Conservation (phyloP, 2,797 vertebrate genomes). For the Dryobates pubescens region DNA sequence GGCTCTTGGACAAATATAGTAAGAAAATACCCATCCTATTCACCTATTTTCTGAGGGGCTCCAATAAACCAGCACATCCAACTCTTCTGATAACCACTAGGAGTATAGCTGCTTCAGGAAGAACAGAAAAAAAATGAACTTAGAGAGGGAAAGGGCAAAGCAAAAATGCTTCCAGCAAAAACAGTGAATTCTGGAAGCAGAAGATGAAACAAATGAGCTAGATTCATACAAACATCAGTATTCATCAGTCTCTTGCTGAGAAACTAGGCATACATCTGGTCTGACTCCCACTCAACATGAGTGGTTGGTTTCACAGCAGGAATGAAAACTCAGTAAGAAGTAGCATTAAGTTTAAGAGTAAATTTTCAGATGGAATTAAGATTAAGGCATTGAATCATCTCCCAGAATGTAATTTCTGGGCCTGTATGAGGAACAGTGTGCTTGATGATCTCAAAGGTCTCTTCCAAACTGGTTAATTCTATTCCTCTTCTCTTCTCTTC, state of each 20-base stretch:
- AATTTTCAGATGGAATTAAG: neutral
- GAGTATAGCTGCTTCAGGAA: neutral
- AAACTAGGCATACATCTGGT: neutral
- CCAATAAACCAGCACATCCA: neutral
- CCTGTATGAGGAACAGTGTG: no score
- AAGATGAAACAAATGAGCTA: neutral
- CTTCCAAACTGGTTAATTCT: no score
- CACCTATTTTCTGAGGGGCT: neutral
- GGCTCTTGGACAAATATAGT: neutral
- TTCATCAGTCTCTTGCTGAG: constrained; percentile 16
- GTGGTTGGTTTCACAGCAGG: neutral
- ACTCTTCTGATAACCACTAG: neutral
- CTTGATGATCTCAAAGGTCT: no score
- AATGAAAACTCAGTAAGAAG: neutral
- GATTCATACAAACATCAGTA: neutral
- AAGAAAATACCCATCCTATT: neutral
- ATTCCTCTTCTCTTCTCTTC: no score
- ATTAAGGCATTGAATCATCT: neutral
- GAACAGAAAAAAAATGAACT: neutral
- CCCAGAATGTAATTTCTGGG: neutral
- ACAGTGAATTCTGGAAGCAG: neutral
- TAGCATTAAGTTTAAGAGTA: neutral
- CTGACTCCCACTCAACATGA: neutral
- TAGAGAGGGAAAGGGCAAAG: neutral
- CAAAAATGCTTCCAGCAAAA: neutral